These are phyloP conservation scores for Ophion costatus DNA, from an alignment of 2,888 invertebrate species.

Conservation along the genomic window DNA sequence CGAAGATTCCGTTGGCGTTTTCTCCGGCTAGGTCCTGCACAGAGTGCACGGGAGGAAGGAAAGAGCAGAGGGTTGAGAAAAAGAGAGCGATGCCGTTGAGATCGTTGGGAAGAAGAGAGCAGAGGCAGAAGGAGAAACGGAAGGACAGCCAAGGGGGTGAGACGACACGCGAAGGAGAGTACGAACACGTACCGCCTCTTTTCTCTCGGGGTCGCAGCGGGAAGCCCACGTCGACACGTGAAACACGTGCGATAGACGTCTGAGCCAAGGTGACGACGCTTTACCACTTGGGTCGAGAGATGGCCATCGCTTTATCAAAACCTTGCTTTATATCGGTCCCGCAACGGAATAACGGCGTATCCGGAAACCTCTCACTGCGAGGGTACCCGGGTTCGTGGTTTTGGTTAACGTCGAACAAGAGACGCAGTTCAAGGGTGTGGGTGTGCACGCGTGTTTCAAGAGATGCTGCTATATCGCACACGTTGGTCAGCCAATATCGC, in stretches of 20 bases:
- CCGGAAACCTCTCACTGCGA: background rate
- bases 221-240: constrained; percentile 70
- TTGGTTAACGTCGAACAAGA: too few species aligned
- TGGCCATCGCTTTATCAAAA: constrained; percentile 75
- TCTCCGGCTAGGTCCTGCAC: constrained; percentile 9
- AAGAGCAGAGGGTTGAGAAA: background rate
- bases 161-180: constrained; percentile 10
- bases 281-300: constrained; percentile 53
- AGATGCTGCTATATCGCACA: too few species aligned
- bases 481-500: too few species aligned
- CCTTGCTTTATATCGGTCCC: constrained; percentile 72
- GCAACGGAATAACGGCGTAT: constrained; percentile 40
- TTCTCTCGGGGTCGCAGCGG: constrained; percentile 49
- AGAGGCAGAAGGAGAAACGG: background rate
- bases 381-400: too few species aligned
- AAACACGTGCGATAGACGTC: constrained; percentile 76
- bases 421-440: too few species aligned
- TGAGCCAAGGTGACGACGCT: constrained; percentile 62
- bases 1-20: constrained; percentile 25
- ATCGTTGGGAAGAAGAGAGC: too few species aligned
- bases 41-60: background rate
- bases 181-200: constrained; percentile 56
- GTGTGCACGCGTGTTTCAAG: too few species aligned
- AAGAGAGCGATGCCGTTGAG: too few species aligned
- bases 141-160: background rate